Evolutionary conservation across 2,113 vertebrate species (phyloP).

Genomic region (Ptyas mucosa): DNA sequence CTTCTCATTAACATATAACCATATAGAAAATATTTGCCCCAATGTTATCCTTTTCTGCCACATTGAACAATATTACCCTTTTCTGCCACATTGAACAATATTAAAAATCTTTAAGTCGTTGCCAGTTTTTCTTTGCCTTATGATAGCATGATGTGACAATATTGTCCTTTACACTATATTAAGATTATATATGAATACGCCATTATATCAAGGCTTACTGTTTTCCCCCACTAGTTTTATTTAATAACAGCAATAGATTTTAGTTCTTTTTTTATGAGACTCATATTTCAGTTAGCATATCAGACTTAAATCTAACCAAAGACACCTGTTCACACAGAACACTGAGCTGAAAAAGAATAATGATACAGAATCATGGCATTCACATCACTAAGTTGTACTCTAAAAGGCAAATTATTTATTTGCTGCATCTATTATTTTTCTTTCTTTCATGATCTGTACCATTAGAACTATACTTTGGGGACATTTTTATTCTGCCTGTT

Average conservation of each 20-base stretch:
- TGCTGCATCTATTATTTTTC: background rate
- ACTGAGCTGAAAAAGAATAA: constrained; percentile 37
- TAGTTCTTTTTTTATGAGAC: constrained; percentile 51
- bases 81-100: background rate
- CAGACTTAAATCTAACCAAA: constrained; percentile 71
- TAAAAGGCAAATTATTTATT: background rate
- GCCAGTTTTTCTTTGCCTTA: background rate
- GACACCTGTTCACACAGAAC: constrained; percentile 47
- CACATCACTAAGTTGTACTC: background rate
- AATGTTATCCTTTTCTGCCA: background rate
- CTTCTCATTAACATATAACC: background rate
- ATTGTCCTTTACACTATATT: constrained; percentile 69
- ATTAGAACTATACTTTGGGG: background rate
- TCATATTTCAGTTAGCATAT: constrained; percentile 16
- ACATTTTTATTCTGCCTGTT: background rate
- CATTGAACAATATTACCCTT: background rate
- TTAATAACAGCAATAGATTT: constrained; percentile 62
- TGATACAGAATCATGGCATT: background rate
- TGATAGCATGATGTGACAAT: constrained; percentile 57
- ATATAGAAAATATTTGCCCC: background rate
- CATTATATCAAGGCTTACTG: constrained; percentile 50
- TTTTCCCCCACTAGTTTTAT: constrained; percentile 23
- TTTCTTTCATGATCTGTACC: background rate
- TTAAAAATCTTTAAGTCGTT: background rate
- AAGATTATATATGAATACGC: constrained; percentile 70